phyloP scores from a whole-genome alignment of 2,113 vertebrate genomes.

The Apteryx owenii region DNA sequence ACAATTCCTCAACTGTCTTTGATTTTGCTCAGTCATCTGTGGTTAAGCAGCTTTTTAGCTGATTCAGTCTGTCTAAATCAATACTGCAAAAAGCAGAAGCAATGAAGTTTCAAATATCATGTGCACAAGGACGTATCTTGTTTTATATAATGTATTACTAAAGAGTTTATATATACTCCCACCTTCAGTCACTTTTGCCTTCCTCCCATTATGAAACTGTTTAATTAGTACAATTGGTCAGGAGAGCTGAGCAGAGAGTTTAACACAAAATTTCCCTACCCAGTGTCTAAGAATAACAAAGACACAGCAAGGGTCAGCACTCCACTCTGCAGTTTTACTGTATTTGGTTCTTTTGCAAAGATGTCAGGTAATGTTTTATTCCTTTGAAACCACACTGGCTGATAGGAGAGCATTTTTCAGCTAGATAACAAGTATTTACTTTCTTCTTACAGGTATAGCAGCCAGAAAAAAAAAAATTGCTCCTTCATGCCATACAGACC shows the following conservation, averaged over 20 bases:
- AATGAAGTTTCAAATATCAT: not conserved
- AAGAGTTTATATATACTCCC: not conserved
- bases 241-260: not conserved
- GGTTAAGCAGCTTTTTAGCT: not conserved
- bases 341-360: not conserved
- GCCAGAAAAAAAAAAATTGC: not conserved
- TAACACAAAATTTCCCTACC: not conserved
- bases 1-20: not conserved
- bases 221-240: not conserved
- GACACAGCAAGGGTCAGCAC: not conserved
- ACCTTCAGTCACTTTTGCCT: not conserved
- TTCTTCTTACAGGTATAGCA: not conserved
- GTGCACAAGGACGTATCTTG: not conserved
- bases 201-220: not conserved
- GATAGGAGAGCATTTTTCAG: not conserved
- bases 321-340: not conserved
- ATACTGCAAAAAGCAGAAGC: not conserved
- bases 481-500: not conserved
- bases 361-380: not conserved
- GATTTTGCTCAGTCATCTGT: not conserved
- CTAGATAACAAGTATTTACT: not conserved
- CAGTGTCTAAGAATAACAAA: accelerated
- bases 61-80: not conserved
- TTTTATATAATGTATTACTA: not conserved
- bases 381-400: not conserved